Base-by-base conservation (phyloP, 2,888 invertebrate genomes). In the Ptycholaimellus sp. region DNA sequence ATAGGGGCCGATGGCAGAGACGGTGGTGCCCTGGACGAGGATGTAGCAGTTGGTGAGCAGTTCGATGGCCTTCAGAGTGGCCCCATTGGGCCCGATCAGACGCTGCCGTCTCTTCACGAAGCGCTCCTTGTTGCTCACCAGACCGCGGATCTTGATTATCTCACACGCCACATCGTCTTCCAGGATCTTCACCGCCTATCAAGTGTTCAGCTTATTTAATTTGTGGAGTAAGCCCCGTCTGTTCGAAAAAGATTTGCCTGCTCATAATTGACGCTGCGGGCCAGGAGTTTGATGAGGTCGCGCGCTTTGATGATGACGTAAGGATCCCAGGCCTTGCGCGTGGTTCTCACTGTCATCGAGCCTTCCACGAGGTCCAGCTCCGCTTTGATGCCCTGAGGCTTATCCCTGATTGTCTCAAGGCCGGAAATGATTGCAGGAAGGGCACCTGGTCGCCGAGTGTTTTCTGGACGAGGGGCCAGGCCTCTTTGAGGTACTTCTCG, bases 291-390 rank as follows among this genome's bases (percentile, higher is more conserved):
- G 50, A 96, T 78, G 66, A 93, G 70, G 59, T 96, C 96, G 42
- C 93, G 69, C 0, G 87, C 83, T 65, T 93, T 93, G 21, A 99
- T 69, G 31, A 96, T 80, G 37, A 87, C 77, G 49, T 77, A 93
- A 0, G 96, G 96, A 65, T 99, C 96, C 83, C 83, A 96, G 1
- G 93, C 93, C 66, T 90, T 87, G 11, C 64, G 49, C 0, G 87
- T 87, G 0, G 96, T 96, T 59, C 69, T 70, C 0, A 99, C 96
- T 1, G 74, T 72, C 76, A 99, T 78, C 50, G 81, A 83, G 30
- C 93, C 73, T 66, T 90, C 87, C n/a, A 87, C 69, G 2, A 85
- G 66, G 63, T 93, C 90, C 44, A 93, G 62, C 53, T 87, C 83
- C 0, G 78, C 81, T 51, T 74, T 72, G 9, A 93, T 42, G 61